These are phyloP conservation scores for Oscheius sp. DNA, from an alignment of 1,140 invertebrate species.

Conservation along the genomic window DNA sequence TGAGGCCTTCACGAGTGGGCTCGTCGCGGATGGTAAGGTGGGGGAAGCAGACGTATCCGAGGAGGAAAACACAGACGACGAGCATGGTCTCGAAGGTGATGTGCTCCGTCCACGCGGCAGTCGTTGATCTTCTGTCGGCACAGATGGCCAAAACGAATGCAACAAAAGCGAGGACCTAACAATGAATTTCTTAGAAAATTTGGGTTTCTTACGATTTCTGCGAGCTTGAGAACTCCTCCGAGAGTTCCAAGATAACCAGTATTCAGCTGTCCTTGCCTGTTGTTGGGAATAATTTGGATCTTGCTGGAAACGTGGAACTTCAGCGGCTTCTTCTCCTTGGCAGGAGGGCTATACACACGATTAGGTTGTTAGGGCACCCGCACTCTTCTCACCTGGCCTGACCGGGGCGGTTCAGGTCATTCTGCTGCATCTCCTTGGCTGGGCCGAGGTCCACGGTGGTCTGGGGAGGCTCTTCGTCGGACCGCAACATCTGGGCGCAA, in stretches of 20 bases:
- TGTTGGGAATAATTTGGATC: constrained; percentile 53
- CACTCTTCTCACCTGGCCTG: background rate
- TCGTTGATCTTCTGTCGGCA: constrained; percentile 55
- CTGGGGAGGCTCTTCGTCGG: constrained; percentile 31
- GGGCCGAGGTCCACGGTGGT: constrained; percentile 34
- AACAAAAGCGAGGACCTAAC: constrained; percentile 55
- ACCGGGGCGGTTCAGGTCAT: background rate
- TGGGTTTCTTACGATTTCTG: constrained; percentile 50
- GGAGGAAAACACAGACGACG: constrained; percentile 47
- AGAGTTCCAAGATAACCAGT: constrained; percentile 55
- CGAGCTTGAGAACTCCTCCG: constrained; percentile 56
- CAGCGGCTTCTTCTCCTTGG: constrained; percentile 38
- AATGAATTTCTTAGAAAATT: background rate
- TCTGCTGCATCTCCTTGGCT: constrained; percentile 16
- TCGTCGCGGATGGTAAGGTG: constrained; percentile 58
- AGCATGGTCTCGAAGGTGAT: constrained; percentile 59
- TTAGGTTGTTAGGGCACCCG: constrained; percentile 6
- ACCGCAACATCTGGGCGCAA: constrained; percentile 27
- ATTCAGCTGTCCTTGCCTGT: constrained; percentile 55
- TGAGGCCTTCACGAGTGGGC: constrained; percentile 52
- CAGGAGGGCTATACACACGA: background rate
- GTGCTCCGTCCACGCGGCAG: constrained; percentile 59
- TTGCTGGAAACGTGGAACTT: constrained; percentile 46
- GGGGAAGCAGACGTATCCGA: constrained; percentile 60
- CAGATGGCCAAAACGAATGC: constrained; percentile 59